These are phyloP conservation scores for Formica exsecta DNA, from an alignment of 1,140 invertebrate species.

Conservation along the genomic window DNA sequence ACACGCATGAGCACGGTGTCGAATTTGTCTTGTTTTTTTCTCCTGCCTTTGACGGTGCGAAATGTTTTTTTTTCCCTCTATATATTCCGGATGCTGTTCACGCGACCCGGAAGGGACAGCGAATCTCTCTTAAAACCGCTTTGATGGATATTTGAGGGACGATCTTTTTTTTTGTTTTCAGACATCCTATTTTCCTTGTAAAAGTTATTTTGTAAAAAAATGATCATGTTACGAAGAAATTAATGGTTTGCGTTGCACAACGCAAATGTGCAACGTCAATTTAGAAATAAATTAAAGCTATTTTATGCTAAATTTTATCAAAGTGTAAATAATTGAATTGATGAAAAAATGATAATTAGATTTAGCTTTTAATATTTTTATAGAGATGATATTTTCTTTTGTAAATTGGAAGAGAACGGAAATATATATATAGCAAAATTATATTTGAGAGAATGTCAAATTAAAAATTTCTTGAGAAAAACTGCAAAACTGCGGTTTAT, in stretches of 20 bases:
- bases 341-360: background rate
- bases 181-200: background rate
- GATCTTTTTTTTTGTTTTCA: background rate
- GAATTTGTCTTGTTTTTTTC: constrained; percentile 6
- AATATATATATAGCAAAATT: background rate
- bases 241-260: constrained; percentile 4
- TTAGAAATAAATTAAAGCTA: background rate
- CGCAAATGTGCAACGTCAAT: background rate
- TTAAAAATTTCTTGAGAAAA: background rate
- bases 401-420: background rate
- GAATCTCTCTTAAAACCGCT: background rate
- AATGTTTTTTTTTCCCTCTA: constrained; percentile 1
- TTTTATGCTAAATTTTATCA: background rate
- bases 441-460: background rate
- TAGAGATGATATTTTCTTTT: background rate
- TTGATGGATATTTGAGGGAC: background rate
- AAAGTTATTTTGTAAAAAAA: background rate
- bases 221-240: background rate
- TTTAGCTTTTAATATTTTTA: constrained; percentile 8
- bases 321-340: background rate
- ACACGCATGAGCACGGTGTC: constrained; percentile 53
- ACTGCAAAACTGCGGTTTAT: background rate
- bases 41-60: background rate
- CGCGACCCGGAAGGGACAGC: constrained; percentile 1
- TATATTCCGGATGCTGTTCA: background rate